These are phyloP conservation scores for Aphyosemion australe DNA, from an alignment of 2,113 vertebrate species.

Conservation along the genomic window DNA sequence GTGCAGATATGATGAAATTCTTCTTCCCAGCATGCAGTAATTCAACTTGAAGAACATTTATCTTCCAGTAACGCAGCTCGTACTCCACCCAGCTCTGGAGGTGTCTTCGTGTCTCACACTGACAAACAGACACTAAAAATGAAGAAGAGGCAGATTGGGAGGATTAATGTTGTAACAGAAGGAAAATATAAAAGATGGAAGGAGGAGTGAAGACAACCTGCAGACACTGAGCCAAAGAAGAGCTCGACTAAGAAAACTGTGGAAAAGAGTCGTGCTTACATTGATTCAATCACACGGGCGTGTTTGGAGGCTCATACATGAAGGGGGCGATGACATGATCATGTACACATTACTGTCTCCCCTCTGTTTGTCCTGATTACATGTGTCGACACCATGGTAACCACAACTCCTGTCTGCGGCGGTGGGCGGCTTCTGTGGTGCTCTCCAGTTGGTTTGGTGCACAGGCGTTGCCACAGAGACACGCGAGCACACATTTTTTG, in stretches of 20 bases:
- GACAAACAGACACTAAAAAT: constrained; percentile 25
- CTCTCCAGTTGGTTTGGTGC: constrained; percentile 28
- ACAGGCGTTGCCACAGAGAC: constrained; percentile 35
- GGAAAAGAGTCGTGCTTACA: constrained; percentile 31
- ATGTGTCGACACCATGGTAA: constrained; percentile 41
- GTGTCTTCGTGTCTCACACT: constrained; percentile 18
- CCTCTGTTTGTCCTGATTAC: constrained; percentile 32
- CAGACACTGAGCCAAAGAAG: constrained; percentile 23
- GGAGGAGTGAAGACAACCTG: constrained; percentile 19
- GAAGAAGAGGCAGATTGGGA: constrained; percentile 25
- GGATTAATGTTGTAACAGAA: constrained; percentile 9
- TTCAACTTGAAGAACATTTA: constrained; percentile 41
- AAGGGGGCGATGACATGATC: constrained; percentile 26
- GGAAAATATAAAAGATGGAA: constrained; percentile 7
- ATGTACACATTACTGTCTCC: constrained; percentile 12
- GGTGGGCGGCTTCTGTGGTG: constrained; percentile 20
- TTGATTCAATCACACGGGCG: constrained; percentile 28
- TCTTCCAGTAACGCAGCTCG: constrained; percentile 34
- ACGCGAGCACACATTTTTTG: not conserved
- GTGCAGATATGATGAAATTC: constrained; percentile 37
- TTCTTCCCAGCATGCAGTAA: constrained; percentile 35
- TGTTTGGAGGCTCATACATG: constrained; percentile 24
- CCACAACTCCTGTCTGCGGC: constrained; percentile 20
- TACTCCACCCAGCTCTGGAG: constrained; percentile 32
- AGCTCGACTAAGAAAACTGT: constrained; percentile 1